Evolutionary conservation across 2,888 invertebrate species (phyloP).

Genomic region (Chymomyza caudatula): DNA sequence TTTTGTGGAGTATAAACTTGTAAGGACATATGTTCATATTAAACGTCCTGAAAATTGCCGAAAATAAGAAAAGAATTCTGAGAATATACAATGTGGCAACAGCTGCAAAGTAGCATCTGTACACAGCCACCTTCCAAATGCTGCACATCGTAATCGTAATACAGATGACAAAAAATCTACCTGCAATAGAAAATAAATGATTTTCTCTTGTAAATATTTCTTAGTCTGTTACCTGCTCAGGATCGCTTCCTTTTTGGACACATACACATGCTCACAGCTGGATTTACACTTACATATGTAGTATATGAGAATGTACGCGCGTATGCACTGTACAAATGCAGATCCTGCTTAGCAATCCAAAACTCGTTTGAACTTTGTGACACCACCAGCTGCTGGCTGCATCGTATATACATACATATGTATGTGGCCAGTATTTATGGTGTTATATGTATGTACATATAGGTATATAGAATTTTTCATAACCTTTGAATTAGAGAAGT

Average conservation of each 20-base stretch:
- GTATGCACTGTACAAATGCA: background rate
- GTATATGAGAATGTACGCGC: no score
- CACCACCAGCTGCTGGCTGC: background rate
- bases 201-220: background rate
- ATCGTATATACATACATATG: slow-evolving; percentile 29
- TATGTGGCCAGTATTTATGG: slow-evolving; percentile 35
- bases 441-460: no score
- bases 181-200: background rate
- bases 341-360: background rate
- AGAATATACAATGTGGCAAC: background rate
- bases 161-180: background rate
- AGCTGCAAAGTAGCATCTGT: background rate
- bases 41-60: background rate
- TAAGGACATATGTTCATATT: background rate
- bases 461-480: no score
- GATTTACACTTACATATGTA: slow-evolving; percentile 6
- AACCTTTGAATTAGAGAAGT: no score
- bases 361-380: background rate
- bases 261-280: background rate
- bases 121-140: background rate
- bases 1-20: background rate
- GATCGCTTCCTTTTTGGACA: background rate
- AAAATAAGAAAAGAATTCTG: background rate
- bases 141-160: background rate
- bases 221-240: background rate